These are phyloP conservation scores for Hipparchia semele DNA, from an alignment of 2,888 invertebrate genomes.

Conservation along the genomic window DNA sequence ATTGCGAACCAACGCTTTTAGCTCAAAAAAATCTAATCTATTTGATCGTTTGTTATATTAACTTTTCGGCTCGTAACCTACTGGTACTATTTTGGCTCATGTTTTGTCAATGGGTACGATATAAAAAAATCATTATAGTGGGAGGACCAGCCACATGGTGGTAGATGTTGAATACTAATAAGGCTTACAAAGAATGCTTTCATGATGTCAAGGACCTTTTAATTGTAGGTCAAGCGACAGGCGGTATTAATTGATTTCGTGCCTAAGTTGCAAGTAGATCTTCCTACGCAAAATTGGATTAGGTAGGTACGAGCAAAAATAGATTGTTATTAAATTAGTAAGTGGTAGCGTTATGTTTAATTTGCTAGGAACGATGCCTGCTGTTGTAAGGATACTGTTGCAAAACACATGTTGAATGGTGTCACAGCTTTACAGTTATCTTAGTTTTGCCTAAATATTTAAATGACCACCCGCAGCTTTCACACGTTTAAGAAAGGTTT, in stretches of 20 bases:
- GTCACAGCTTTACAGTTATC: constrained; percentile 28
- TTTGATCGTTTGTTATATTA: too few relatives aligned
- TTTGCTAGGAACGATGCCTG: not conserved
- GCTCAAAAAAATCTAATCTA: too few relatives aligned
- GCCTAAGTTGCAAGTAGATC: constrained; percentile 6
- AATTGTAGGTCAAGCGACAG: constrained; percentile 33
- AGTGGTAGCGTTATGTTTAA: not conserved
- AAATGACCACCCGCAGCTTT: constrained; percentile 16
- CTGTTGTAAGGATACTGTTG: not conserved
- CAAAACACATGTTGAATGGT: constrained; percentile 15
- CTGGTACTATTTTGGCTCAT: not conserved
- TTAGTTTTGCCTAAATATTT: constrained; percentile 17
- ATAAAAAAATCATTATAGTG: constrained; percentile 29
- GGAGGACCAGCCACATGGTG: constrained; percentile 33
- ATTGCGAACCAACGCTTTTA: too few relatives aligned
- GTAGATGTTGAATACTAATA: constrained; percentile 35
- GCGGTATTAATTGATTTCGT: constrained; percentile 27
- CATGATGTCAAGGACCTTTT: constrained; percentile 34
- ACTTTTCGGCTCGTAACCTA: not conserved
- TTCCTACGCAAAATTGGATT: constrained; percentile 12
- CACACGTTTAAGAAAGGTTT: not conserved
- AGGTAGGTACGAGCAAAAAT: too few relatives aligned
- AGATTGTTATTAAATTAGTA: not conserved
- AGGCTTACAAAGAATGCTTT: constrained; percentile 34
- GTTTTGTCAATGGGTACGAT: constrained; percentile 13